Percentiles rank a stretch among this genome's conserved stretches.
These are phyloP conservation scores for Perdix hodgsoniae DNA, from an alignment of 2,797 vertebrate genomes.

Conservation along the genomic window DNA sequence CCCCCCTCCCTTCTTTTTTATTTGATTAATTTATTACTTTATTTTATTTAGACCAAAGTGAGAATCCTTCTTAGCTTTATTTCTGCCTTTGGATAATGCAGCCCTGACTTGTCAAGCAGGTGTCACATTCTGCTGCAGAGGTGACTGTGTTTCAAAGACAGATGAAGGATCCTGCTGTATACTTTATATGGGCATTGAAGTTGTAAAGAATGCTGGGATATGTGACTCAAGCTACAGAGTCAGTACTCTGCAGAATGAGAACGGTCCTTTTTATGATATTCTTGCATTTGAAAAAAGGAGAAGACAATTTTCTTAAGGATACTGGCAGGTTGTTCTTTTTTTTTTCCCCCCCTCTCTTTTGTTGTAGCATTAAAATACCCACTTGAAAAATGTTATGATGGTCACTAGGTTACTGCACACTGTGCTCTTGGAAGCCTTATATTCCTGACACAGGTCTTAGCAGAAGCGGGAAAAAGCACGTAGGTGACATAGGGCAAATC, in stretches of 20 bases:
- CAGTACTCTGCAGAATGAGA: neutral
- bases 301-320: neutral
- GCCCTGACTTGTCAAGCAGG: constrained; percentile 10
- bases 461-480: neutral
- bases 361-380: neutral
- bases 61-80: constrained; percentile 10
- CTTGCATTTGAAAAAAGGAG: neutral
- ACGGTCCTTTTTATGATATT: neutral
- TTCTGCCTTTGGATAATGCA: constrained; percentile 28
- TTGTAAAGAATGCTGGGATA: constrained; percentile 9
- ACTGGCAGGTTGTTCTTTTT: constrained; percentile 10
- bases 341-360: neutral
- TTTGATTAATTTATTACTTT: too few relatives aligned
- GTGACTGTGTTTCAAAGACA: constrained; percentile 55
- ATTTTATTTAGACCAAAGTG: neutral
- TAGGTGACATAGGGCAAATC: neutral
- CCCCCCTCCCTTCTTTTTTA: neutral
- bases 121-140: constrained; percentile 24
- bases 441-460: neutral
- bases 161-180: constrained; percentile 19
- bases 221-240: neutral
- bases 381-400: neutral
- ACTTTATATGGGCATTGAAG: constrained; percentile 7
- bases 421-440: neutral
- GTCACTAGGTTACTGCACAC: neutral